Percentiles rank a stretch among this genome's conserved stretches.
Evolutionary conservation across 2,888 invertebrate genomes (phyloP).

Genomic region (Lasioglossum morio): DNA sequence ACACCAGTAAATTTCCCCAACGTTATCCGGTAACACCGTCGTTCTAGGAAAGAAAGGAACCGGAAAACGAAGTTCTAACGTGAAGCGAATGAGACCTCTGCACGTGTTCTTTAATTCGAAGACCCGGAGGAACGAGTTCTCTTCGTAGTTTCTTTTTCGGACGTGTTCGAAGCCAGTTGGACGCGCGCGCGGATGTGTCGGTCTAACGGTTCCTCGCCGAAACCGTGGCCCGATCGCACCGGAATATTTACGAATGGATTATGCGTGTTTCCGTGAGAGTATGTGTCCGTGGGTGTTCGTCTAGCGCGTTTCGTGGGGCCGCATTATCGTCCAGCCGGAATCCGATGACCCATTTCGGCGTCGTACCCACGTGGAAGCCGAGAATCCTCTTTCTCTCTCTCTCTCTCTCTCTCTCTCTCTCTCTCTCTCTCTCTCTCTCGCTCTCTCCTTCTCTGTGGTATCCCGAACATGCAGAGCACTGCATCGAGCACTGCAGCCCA

Average conservation of each 20-base stretch:
- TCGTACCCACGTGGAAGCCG: constrained; percentile 22
- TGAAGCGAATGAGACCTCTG: neutral
- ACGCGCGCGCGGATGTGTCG: constrained; percentile 48
- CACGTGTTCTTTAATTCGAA: neutral
- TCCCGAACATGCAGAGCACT: neutral
- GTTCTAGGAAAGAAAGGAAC: neutral
- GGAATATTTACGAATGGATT: constrained; percentile 49
- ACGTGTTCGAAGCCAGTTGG: constrained; percentile 19
- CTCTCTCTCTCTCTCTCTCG: too few species aligned
- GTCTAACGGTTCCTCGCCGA: constrained; percentile 63
- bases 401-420: neutral
- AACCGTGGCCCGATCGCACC: constrained; percentile 27
- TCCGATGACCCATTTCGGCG: constrained; percentile 60
- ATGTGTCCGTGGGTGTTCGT: constrained; percentile 1
- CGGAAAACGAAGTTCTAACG: neutral
- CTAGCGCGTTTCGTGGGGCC: constrained; percentile 35
- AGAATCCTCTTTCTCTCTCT: constrained; percentile 29
- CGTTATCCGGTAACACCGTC: neutral
- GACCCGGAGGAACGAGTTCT: neutral
- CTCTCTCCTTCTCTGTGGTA: neutral
- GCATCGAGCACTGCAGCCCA: neutral
- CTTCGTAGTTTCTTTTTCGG: constrained; percentile 37
- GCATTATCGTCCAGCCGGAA: constrained; percentile 53
- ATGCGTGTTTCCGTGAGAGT: neutral
- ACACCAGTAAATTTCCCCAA: neutral